These are phyloP conservation scores for Gadus chalcogrammus DNA, from an alignment of 2,113 vertebrate species.

Conservation along the genomic window DNA sequence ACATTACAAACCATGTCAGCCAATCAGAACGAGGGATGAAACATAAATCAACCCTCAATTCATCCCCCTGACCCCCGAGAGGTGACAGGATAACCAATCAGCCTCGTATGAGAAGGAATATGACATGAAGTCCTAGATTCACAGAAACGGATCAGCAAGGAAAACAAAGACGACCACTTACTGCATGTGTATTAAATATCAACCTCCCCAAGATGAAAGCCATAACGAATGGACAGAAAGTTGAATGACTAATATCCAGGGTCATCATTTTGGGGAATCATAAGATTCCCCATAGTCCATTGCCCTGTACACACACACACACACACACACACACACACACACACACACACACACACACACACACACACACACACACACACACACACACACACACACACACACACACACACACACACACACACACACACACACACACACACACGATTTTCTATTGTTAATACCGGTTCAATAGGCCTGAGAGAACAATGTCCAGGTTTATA, in stretches of 20 bases:
- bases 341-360: too few relatives aligned
- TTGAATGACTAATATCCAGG: too few relatives aligned
- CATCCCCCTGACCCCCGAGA: too few relatives aligned
- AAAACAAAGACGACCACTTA: background rate
- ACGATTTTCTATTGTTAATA: constrained; percentile 62
- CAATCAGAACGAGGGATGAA: too few relatives aligned
- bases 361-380: too few relatives aligned
- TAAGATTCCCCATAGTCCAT: too few relatives aligned
- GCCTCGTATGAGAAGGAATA: too few relatives aligned
- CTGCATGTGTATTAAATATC: background rate
- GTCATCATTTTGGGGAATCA: too few relatives aligned
- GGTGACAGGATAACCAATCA: too few relatives aligned
- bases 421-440: constrained; percentile 4
- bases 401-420: background rate
- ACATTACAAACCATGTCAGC: too few relatives aligned
- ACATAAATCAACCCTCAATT: too few relatives aligned
- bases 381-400: background rate
- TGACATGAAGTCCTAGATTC: too few relatives aligned
- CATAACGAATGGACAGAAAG: background rate
- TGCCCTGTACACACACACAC: background rate
- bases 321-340: constrained; percentile 11
- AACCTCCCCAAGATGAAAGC: background rate
- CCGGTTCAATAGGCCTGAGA: constrained; percentile 67
- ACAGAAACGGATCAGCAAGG: background rate
- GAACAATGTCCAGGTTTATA: constrained; percentile 66